Percentiles rank a stretch among this genome's conserved stretches.
Conservation (phyloP, 2,113 vertebrate species). For the Chinchilla lanigera region DNA sequence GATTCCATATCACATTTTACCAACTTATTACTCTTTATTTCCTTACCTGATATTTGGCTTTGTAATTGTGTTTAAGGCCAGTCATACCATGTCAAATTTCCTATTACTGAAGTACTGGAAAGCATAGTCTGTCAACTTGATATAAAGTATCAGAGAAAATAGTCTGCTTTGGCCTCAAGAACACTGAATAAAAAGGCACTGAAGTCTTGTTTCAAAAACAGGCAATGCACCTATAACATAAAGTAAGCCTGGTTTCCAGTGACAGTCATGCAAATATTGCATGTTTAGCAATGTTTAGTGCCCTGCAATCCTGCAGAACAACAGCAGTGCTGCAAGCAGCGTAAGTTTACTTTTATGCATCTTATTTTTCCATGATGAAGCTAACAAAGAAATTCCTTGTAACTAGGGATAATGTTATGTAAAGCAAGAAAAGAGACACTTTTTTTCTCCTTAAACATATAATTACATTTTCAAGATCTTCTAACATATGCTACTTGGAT, state of each 20-base stretch:
- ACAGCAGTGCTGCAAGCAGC: neutral
- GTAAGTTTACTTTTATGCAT: neutral
- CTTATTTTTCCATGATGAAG: neutral
- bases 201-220: neutral
- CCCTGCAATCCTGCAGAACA: too few species aligned
- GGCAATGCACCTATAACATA: neutral
- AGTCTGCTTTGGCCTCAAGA: neutral
- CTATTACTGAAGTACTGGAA: slow-evolving; percentile 20
- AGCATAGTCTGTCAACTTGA: slow-evolving; percentile 3
- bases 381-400: neutral
- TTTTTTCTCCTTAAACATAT: neutral
- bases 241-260: neutral
- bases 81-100: neutral
- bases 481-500: neutral
- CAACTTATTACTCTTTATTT: slow-evolving; percentile 17
- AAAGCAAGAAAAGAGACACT: neutral
- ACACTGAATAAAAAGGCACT: neutral
- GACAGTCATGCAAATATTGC: neutral
- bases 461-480: neutral
- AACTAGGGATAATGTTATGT: neutral
- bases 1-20: neutral
- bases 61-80: slow-evolving; percentile 27
- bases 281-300: neutral
- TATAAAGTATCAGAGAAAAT: slow-evolving; percentile 47
- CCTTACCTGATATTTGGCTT: neutral